phyloP scores from a whole-genome alignment of 1,140 invertebrate genomes.

The Chionoecetes opilio region DNA sequence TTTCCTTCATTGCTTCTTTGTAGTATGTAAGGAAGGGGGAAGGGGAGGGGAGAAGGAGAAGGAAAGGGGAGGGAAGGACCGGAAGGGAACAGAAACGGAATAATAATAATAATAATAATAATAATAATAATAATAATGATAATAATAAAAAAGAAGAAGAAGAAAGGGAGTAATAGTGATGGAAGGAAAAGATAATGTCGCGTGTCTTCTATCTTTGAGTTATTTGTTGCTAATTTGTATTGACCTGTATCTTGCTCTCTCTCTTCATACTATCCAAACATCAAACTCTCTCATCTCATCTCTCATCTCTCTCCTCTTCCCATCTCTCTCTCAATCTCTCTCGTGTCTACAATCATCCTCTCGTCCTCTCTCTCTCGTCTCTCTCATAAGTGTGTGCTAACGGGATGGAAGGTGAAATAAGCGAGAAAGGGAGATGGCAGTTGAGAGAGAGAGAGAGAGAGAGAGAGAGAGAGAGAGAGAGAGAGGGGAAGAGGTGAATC shows the following conservation, averaged over 20 bases:
- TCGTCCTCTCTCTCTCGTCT: too few species aligned
- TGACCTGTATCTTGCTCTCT: too few species aligned
- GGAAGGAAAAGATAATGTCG: not conserved
- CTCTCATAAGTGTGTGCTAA: too few species aligned
- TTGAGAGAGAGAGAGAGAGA: constrained; percentile 11
- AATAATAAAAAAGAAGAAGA: not conserved
- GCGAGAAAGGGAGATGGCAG: not conserved
- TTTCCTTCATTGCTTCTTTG: not conserved
- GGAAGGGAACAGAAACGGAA: too few species aligned
- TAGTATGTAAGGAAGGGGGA: not conserved
- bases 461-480: not conserved
- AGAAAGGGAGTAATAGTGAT: not conserved
- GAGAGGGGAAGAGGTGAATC: not conserved
- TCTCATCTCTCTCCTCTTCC: too few species aligned
- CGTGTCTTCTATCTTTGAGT: too few species aligned
- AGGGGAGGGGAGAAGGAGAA: not conserved
- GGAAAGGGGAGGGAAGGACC: not conserved
- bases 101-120: not conserved
- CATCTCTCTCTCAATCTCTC: too few species aligned
- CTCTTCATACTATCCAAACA: too few species aligned
- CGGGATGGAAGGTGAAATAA: not conserved
- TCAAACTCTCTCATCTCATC: too few species aligned
- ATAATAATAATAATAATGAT: not conserved
- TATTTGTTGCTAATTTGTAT: too few species aligned
- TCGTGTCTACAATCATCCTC: too few species aligned